These are phyloP conservation scores for Desmophyllum pertusum DNA, from an alignment of 92 coral and sea anemone species.

Conservation along the genomic window DNA sequence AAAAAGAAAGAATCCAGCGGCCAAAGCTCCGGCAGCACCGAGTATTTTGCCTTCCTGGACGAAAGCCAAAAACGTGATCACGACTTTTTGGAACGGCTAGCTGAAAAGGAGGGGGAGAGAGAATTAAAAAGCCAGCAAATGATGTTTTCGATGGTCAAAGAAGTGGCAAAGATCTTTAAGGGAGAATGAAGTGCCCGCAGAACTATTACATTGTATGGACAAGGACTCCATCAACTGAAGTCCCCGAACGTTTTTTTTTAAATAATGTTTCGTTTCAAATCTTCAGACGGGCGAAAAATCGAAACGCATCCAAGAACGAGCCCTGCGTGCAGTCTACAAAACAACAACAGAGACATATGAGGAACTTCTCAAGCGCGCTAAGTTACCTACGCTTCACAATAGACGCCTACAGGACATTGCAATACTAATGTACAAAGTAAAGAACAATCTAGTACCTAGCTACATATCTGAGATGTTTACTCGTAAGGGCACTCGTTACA, in stretches of 20 bases:
- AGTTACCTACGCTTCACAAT: no score
- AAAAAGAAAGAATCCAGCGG: background rate
- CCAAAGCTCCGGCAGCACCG: background rate
- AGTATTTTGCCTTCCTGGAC: slow-evolving; percentile 29
- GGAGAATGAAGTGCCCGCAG: slow-evolving; percentile 3
- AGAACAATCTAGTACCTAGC: no score
- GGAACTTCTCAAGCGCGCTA: no score
- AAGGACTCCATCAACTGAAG: background rate
- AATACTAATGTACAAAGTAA: no score
- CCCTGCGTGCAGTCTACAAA: no score
- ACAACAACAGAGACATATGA: no score
- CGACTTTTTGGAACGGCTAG: slow-evolving; percentile 29
- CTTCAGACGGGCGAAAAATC: no score
- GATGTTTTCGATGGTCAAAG: slow-evolving; percentile 42
- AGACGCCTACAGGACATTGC: no score
- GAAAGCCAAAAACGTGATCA: slow-evolving; percentile 60
- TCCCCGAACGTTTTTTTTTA: background rate
- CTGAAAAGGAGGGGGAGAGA: slow-evolving; percentile 52
- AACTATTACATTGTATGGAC: slow-evolving; percentile 9
- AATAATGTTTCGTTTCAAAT: no score
- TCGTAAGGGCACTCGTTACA: no score
- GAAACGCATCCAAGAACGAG: no score
- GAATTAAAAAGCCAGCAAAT: slow-evolving; percentile 39
- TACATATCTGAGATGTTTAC: no score
- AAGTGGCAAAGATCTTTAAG: slow-evolving; percentile 36